These are phyloP conservation scores for Pangasius djambal DNA, from an alignment of 2,797 vertebrate genomes.

Conservation along the genomic window DNA sequence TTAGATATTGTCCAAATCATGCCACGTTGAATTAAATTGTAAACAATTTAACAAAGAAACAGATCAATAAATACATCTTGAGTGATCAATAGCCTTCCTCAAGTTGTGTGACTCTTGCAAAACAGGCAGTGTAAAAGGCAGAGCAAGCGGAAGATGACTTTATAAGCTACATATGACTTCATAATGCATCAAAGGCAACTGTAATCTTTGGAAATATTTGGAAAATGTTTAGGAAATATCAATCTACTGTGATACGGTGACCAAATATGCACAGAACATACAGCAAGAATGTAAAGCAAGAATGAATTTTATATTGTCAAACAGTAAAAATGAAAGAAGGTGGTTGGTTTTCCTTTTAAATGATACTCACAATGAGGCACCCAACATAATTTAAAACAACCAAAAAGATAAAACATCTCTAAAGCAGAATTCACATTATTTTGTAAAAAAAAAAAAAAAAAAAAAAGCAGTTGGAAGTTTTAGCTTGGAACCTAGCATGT, in stretches of 20 bases:
- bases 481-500: background rate
- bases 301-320: background rate
- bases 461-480: background rate
- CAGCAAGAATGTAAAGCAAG: background rate
- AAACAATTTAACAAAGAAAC: background rate
- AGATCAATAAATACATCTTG: background rate
- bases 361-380: background rate
- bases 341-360: background rate
- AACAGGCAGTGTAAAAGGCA: background rate
- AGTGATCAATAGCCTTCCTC: background rate
- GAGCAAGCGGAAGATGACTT: background rate
- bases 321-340: background rate
- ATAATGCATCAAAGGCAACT: background rate
- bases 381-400: background rate
- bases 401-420: background rate
- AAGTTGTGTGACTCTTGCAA: background rate
- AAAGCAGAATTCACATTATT: background rate
- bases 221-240: background rate
- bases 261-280: background rate
- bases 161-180: background rate
- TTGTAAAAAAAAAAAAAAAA: too few relatives aligned
- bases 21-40: background rate
- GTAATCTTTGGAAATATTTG: background rate
- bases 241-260: background rate
- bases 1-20: background rate